These are phyloP conservation scores for Yponomeuta malinellus DNA, from an alignment of 2,888 invertebrate species.

Conservation along the genomic window DNA sequence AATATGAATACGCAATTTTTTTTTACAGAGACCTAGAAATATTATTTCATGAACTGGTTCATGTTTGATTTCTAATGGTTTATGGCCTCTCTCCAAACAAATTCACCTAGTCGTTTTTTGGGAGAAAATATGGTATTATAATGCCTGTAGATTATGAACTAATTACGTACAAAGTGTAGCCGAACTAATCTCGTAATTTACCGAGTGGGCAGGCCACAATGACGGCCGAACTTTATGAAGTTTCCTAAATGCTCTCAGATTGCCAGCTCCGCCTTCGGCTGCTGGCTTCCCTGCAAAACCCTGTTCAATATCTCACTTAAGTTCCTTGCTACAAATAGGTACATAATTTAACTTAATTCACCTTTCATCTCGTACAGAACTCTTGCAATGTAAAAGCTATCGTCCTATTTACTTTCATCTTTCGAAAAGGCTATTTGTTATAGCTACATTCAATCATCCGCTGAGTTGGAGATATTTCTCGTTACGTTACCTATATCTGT, in stretches of 20 bases:
- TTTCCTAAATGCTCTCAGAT: conserved; percentile 27
- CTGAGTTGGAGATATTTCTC: neutral
- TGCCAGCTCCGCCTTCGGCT: neutral
- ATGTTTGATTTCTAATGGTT: too few species aligned
- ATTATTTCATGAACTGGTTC: too few species aligned
- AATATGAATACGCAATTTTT: too few species aligned
- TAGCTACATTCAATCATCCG: neutral
- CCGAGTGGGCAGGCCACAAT: conserved; percentile 39
- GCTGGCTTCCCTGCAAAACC: neutral
- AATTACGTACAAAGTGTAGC: conserved; percentile 38
- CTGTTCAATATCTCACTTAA: neutral
- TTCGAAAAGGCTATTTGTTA: neutral
- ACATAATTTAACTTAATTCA: too few species aligned
- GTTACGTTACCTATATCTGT: neutral
- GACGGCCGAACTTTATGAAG: conserved; percentile 33
- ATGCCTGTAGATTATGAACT: conserved; percentile 36
- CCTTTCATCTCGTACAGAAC: too few species aligned
- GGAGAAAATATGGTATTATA: neutral
- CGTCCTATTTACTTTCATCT: neutral
- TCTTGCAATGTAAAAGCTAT: too few species aligned
- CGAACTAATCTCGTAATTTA: conserved; percentile 51
- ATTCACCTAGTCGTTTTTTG: neutral
- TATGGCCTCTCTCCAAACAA: too few species aligned
- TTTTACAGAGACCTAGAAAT: too few species aligned
- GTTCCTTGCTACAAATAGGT: neutral